Evolutionary conservation across 2,113 vertebrate species (phyloP).

Genomic region (human): DNA sequence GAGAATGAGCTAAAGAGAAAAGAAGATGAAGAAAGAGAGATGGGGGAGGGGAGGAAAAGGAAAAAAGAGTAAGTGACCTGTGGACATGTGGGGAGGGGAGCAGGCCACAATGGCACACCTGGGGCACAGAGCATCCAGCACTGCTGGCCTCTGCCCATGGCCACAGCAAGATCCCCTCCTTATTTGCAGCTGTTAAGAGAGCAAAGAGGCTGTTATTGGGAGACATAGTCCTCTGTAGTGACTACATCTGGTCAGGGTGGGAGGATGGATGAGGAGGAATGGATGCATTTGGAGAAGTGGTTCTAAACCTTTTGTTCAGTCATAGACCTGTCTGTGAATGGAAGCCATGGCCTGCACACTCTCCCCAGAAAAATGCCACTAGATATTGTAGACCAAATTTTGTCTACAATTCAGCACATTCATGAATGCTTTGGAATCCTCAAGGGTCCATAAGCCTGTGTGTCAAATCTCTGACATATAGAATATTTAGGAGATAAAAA

Average conservation of each 20-base stretch:
- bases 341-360: neutral
- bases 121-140: neutral
- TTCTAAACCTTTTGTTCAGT: slow-evolving; percentile 42
- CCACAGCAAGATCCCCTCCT: neutral
- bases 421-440: slow-evolving; percentile 22
- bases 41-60: neutral
- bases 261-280: neutral
- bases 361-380: neutral
- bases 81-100: neutral
- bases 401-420: slow-evolving; percentile 9
- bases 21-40: neutral
- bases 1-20: neutral
- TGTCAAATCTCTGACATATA: slow-evolving; percentile 23
- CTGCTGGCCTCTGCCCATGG: neutral
- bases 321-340: slow-evolving; percentile 30
- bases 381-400: neutral
- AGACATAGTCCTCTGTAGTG: slow-evolving; percentile 5
- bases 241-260: slow-evolving; percentile 28
- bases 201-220: neutral
- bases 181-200: neutral
- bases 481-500: slow-evolving; percentile 8
- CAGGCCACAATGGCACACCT: neutral
- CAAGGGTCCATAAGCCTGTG: neutral
- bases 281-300: neutral
- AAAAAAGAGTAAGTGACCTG: neutral